These are phyloP conservation scores for Propithecus coquereli DNA, from an alignment of 2,113 vertebrate species.

Conservation along the genomic window DNA sequence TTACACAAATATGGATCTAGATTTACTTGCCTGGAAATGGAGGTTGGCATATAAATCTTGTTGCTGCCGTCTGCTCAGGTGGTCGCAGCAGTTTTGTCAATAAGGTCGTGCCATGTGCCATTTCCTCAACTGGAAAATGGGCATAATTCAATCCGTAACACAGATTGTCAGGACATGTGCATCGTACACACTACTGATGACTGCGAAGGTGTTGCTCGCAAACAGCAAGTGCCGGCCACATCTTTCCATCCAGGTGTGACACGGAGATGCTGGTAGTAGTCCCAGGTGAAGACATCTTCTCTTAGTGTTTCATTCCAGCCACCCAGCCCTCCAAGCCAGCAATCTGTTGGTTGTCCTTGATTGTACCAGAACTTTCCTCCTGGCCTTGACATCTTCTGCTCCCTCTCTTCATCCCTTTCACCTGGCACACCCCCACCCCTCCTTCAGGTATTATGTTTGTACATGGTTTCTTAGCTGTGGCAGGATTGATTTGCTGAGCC, in stretches of 20 bases:
- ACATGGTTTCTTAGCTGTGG: rapidly evolving
- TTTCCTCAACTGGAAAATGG: neutral
- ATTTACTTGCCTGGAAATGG: neutral
- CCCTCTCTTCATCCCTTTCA: too few species aligned
- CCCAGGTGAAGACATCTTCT: neutral
- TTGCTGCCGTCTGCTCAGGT: neutral
- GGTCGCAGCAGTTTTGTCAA: neutral
- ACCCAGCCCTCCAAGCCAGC: too few species aligned
- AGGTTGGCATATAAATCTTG: neutral
- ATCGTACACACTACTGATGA: rapidly evolving
- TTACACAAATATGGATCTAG: neutral
- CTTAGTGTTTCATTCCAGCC: neutral
- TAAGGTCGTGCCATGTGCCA: neutral
- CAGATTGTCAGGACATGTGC: rapidly evolving
- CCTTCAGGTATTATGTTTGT: rapidly evolving
- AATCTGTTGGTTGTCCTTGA: neutral
- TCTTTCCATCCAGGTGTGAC: neutral
- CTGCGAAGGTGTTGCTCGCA: neutral
- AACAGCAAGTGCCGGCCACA: rapidly evolving
- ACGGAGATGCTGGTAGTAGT: rapidly evolving
- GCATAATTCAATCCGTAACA: too few species aligned
- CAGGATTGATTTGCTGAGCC: rapidly evolving
- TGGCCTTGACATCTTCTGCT: neutral
- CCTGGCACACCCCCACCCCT: neutral
- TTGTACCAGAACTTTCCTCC: too few species aligned